phyloP scores from a whole-genome alignment of 2,888 invertebrate genomes.

The Heteropelma amictum region DNA sequence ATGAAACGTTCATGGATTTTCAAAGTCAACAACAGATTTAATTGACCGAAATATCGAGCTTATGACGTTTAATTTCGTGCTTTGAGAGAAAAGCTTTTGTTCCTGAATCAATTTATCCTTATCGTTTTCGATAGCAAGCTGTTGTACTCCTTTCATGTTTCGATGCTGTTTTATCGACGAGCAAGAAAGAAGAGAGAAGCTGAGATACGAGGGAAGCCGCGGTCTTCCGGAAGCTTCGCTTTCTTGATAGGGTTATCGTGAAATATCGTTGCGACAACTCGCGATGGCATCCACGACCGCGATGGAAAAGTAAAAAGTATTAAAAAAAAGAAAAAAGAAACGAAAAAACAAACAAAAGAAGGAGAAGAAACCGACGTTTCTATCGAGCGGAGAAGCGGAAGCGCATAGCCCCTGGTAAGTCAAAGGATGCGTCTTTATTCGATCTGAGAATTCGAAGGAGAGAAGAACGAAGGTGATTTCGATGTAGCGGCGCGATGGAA shows the following conservation, averaged over 20 bases:
- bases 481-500: conserved; percentile 33
- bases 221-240: conserved; percentile 1
- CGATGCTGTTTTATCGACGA: not conserved
- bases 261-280: conserved; percentile 56
- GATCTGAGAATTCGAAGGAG: conserved; percentile 34
- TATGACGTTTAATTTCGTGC: not conserved
- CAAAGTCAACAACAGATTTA: too few species aligned
- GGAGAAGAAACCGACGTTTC: conserved; percentile 37
- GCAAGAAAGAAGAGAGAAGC: not conserved
- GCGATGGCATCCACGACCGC: conserved; percentile 24
- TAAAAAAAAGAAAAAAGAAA: too few species aligned
- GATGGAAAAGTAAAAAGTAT: too few species aligned
- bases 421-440: conserved; percentile 46
- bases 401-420: conserved; percentile 3
- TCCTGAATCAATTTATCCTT: not conserved
- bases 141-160: not conserved
- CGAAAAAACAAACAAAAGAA: too few species aligned
- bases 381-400: conserved; percentile 55
- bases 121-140: not conserved
- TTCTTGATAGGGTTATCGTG: conserved; percentile 50
- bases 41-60: not conserved
- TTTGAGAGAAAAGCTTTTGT: not conserved
- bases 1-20: not conserved
- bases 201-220: not conserved
- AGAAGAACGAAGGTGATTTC: conserved; percentile 17